These are phyloP conservation scores for Tortrix viridana DNA, from an alignment of 2,888 invertebrate species.

Conservation along the genomic window DNA sequence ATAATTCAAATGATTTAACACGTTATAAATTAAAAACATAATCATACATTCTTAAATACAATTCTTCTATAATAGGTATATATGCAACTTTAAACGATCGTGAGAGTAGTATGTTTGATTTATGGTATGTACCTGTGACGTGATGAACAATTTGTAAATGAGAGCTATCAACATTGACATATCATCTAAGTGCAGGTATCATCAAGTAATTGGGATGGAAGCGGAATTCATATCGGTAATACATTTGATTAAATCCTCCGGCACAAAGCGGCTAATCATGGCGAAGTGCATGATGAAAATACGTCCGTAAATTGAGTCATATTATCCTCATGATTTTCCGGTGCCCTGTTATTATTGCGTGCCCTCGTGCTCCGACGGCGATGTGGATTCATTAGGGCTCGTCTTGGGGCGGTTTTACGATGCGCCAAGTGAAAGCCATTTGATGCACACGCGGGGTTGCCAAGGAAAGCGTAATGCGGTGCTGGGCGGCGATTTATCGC, in stretches of 20 bases:
- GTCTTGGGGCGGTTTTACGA: slow-evolving; percentile 57
- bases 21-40: too few relatives aligned
- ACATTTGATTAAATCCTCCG: slow-evolving; percentile 13
- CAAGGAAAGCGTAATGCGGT: slow-evolving; percentile 38
- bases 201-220: not conserved
- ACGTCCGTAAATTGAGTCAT: slow-evolving; percentile 46
- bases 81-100: too few relatives aligned
- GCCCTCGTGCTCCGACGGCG: slow-evolving; percentile 53
- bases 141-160: not conserved
- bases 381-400: slow-evolving; percentile 56
- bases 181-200: too few relatives aligned
- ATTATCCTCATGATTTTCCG: slow-evolving; percentile 48
- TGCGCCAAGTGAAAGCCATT: slow-evolving; percentile 62
- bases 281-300: slow-evolving; percentile 38
- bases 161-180: not conserved
- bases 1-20: too few relatives aligned
- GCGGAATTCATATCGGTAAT: slow-evolving; percentile 1
- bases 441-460: slow-evolving; percentile 45
- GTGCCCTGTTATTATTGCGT: slow-evolving; percentile 48
- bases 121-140: too few relatives aligned
- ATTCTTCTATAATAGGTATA: too few relatives aligned
- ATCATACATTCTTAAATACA: too few relatives aligned
- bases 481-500: slow-evolving; percentile 43
- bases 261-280: slow-evolving; percentile 21
- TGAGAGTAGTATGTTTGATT: too few relatives aligned